Conservation (phyloP, 2,888 invertebrate genomes). For the Holacanthella duospinosa region DNA sequence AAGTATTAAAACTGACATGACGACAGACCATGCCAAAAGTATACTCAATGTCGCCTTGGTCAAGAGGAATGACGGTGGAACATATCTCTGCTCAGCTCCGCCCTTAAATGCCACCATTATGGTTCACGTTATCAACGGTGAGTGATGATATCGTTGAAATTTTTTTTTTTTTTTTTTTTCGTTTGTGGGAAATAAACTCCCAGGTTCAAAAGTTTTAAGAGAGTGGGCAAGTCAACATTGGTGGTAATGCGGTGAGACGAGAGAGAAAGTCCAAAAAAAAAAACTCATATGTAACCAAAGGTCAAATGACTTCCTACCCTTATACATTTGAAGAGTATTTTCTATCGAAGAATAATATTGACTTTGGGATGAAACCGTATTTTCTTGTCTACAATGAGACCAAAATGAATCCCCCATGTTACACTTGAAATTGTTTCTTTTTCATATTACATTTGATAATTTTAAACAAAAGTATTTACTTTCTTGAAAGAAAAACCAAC, state of each 20-base stretch:
- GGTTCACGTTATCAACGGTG: slow-evolving; percentile 50
- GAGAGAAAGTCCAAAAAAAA: neutral
- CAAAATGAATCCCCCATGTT: too few species aligned
- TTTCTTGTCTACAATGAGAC: too few species aligned
- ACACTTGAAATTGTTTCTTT: too few species aligned
- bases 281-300: too few species aligned
- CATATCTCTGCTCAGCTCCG: slow-evolving; percentile 48
- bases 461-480: too few species aligned
- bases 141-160: slow-evolving; percentile 17
- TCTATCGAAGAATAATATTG: too few species aligned
- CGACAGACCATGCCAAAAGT: slow-evolving; percentile 48
- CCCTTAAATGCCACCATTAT: slow-evolving; percentile 46
- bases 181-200: neutral
- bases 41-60: slow-evolving; percentile 45
- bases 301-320: too few species aligned
- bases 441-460: too few species aligned
- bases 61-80: slow-evolving; percentile 47
- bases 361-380: too few species aligned
- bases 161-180: neutral
- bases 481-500: too few species aligned
- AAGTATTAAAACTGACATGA: slow-evolving; percentile 49
- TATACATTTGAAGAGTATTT: too few species aligned
- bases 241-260: neutral
- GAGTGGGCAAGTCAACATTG: neutral
- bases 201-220: neutral